Evolutionary conservation across 2,113 vertebrate species (phyloP).

Genomic region (Speoplatyrhinus poulsoni): DNA sequence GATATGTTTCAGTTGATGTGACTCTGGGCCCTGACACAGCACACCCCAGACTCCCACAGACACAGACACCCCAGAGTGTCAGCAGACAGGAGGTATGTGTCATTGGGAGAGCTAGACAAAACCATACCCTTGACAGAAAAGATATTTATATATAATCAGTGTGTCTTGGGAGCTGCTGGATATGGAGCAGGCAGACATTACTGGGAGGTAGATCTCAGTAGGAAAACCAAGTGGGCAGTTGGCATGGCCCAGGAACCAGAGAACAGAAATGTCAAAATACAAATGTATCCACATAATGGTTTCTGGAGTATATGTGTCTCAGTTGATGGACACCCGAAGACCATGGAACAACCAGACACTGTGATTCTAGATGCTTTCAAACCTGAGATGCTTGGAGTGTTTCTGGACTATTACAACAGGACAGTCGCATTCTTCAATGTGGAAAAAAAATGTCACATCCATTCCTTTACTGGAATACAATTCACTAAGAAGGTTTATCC

Average conservation of each 20-base stretch:
- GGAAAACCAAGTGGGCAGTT: neutral
- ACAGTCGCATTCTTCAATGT: neutral
- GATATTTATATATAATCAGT: neutral
- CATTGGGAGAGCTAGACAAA: neutral
- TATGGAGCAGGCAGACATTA: neutral
- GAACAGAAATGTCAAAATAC: neutral
- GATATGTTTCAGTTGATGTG: neutral
- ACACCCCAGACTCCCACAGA: neutral
- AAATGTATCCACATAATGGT: neutral
- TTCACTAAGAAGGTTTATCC: too few relatives aligned
- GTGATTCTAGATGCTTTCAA: neutral
- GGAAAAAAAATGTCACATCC: too few relatives aligned
- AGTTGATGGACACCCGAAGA: neutral
- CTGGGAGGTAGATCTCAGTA: neutral
- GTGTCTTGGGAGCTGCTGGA: neutral
- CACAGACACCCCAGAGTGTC: too few relatives aligned
- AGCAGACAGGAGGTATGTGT: neutral
- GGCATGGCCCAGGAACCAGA: neutral
- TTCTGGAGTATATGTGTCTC: neutral
- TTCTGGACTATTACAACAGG: neutral
- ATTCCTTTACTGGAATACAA: too few relatives aligned
- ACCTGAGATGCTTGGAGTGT: neutral
- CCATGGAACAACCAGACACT: neutral
- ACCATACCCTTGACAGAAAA: neutral
- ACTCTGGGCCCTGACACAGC: neutral